Evolutionary conservation across 2,113 vertebrate species (phyloP).

Genomic region (Jacana jacana): DNA sequence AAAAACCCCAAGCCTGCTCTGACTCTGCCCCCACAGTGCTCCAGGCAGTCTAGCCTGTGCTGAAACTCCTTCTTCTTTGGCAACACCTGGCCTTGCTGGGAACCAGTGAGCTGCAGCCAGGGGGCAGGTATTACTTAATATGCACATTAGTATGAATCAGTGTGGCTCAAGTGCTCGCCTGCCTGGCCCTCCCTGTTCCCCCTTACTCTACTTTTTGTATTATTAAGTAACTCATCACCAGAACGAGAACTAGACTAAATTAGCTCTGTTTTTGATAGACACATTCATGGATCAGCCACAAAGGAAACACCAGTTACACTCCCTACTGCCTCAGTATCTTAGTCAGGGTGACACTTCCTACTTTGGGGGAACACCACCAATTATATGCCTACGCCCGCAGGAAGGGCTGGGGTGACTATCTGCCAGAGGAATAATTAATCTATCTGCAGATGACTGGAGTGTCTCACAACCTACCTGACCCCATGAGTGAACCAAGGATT

Average conservation of each 20-base stretch:
- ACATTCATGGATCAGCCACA: rapidly evolving
- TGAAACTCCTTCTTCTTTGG: rapidly evolving
- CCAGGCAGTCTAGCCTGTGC: not conserved
- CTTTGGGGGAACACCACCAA: not conserved
- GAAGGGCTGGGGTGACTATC: not conserved
- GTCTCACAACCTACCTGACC: not conserved
- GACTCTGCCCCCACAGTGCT: not conserved
- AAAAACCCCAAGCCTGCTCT: too few relatives aligned
- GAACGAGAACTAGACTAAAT: not conserved
- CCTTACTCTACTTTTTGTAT: not conserved
- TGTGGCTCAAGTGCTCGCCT: rapidly evolving
- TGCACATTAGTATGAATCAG: not conserved
- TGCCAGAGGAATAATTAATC: not conserved
- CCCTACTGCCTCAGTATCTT: not conserved
- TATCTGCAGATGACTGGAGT: not conserved
- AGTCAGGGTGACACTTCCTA: not conserved
- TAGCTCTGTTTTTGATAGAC: not conserved
- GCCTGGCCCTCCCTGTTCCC: not conserved
- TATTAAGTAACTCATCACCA: not conserved
- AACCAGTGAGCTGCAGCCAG: not conserved
- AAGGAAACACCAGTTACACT: not conserved
- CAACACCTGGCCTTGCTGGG: rapidly evolving
- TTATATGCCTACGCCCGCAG: not conserved
- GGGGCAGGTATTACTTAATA: rapidly evolving
- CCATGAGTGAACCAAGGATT: not conserved